Evolutionary conservation across 2,888 invertebrate species (phyloP).

Genomic region (Zootermopsis nevadensis): DNA sequence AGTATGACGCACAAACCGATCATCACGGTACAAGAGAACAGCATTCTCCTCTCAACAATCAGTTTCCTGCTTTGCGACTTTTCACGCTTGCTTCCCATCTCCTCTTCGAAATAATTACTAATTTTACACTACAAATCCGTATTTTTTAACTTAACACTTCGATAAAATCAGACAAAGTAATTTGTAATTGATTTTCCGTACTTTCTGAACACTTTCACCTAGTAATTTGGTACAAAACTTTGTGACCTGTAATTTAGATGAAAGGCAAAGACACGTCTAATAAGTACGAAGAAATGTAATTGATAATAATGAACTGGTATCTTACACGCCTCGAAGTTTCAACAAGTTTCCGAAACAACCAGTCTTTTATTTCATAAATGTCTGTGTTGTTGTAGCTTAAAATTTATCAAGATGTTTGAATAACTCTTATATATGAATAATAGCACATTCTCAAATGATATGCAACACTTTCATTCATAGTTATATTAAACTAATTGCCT

Average conservation of each 20-base stretch:
- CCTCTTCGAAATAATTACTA: neutral
- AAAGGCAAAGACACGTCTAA: neutral
- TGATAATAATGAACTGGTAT: neutral
- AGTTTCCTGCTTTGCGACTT: constrained; percentile 64
- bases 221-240: neutral
- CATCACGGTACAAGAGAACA: constrained; percentile 76
- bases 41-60: constrained; percentile 77
- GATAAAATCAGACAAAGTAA: neutral
- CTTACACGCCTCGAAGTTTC: neutral
- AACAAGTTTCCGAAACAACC: too few relatives aligned
- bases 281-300: neutral
- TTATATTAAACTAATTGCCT: too few relatives aligned
- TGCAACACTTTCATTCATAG: too few relatives aligned
- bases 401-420: too few relatives aligned
- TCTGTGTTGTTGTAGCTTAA: too few relatives aligned
- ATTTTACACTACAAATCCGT: neutral
- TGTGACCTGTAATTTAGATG: neutral
- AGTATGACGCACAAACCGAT: constrained; percentile 74
- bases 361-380: too few relatives aligned
- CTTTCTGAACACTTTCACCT: neutral
- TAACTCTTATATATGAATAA: too few relatives aligned
- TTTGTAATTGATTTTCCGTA: neutral
- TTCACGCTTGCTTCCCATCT: constrained; percentile 48
- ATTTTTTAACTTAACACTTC: neutral
- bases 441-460: too few relatives aligned